phyloP scores from a whole-genome alignment of 2,113 vertebrate species.

The Zingel zingel region DNA sequence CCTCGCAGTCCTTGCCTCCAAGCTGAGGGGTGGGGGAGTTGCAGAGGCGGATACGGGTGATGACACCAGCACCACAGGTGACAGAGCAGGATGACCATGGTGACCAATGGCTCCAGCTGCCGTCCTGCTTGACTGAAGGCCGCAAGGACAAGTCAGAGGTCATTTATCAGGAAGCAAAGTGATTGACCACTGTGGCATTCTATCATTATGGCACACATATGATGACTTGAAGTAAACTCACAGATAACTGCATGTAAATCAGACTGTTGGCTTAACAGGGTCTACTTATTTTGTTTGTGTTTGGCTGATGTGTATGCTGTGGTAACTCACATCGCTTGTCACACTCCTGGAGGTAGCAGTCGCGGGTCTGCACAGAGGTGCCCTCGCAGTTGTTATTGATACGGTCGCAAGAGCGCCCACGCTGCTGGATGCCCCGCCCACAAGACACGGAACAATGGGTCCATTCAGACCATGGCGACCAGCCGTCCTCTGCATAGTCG shows the following conservation, averaged over 20 bases:
- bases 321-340: conserved; percentile 96
- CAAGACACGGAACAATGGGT: conserved; percentile 97
- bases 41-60: conserved; percentile 98
- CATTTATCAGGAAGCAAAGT: conserved; percentile 22
- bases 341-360: conserved; percentile 97
- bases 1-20: conserved; percentile 93
- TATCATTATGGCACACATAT: background rate
- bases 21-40: conserved; percentile 98
- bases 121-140: conserved; percentile 94
- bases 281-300: background rate
- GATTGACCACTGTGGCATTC: background rate
- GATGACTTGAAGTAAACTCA: background rate
- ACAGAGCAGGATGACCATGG: conserved; percentile 99
- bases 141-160: conserved; percentile 42
- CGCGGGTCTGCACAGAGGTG: conserved; percentile 98
- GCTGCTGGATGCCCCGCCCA: conserved; percentile 97
- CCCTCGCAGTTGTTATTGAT: conserved; percentile 98
- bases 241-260: background rate
- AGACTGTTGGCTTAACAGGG: background rate
- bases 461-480: conserved; percentile 99
- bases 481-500: conserved; percentile 95
- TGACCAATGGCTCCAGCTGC: conserved; percentile 99
- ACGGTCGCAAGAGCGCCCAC: conserved; percentile 97
- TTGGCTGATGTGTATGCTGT: background rate
- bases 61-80: conserved; percentile 92